These are phyloP conservation scores for Sphenodon punctatus DNA, from an alignment of 2,797 vertebrate species.

Conservation along the genomic window DNA sequence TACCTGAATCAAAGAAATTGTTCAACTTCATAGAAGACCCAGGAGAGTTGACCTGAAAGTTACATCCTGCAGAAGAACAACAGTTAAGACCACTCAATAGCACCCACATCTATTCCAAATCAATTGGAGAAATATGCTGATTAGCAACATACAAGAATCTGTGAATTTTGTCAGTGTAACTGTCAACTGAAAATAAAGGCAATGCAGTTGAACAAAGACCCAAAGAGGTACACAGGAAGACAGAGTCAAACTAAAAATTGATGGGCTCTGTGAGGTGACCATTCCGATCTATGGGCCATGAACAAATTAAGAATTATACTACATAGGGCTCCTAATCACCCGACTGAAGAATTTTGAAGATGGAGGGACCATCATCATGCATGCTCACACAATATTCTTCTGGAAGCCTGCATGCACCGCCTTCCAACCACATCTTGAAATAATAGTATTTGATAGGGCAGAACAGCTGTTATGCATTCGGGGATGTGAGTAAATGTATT, in stretches of 20 bases:
- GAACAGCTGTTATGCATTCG: slow-evolving; percentile 53
- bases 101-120: too few relatives aligned
- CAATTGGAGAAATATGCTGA: background rate
- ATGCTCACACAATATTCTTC: background rate
- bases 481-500: slow-evolving; percentile 59
- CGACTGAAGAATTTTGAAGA: slow-evolving; percentile 37
- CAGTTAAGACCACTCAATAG: background rate
- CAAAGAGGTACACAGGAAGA: background rate
- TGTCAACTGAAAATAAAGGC: background rate
- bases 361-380: background rate
- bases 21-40: background rate
- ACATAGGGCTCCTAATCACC: slow-evolving; percentile 46
- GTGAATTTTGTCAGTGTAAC: background rate
- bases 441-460: slow-evolving; percentile 39
- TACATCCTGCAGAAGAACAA: background rate
- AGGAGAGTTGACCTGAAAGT: background rate
- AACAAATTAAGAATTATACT: slow-evolving; percentile 14
- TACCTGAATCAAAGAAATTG: background rate
- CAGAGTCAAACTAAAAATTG: background rate
- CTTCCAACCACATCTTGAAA: slow-evolving; percentile 40
- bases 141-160: background rate
- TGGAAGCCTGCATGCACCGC: slow-evolving; percentile 30
- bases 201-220: background rate
- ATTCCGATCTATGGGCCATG: background rate
- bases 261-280: background rate